phyloP scores from a whole-genome alignment of 2,797 vertebrate genomes.

The Zalophus californianus region DNA sequence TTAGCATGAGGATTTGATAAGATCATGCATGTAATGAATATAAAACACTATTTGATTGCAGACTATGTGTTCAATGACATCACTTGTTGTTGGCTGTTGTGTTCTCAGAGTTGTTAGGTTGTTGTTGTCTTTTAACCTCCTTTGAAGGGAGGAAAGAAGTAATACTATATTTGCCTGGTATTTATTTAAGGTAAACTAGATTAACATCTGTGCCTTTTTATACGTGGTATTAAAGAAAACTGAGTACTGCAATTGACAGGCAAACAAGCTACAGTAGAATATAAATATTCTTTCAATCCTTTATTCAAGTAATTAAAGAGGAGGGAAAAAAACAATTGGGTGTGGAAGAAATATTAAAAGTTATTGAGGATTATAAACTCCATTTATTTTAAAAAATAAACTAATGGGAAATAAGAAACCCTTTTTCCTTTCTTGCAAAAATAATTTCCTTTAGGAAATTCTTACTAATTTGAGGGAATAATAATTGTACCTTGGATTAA shows the following conservation, averaged over 20 bases:
- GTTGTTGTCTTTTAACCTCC: background rate
- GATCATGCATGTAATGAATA: background rate
- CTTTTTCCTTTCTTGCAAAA: background rate
- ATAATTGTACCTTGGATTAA: background rate
- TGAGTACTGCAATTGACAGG: background rate
- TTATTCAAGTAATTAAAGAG: background rate
- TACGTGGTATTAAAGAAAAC: background rate
- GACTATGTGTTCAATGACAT: background rate
- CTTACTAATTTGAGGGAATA: background rate
- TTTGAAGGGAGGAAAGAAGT: background rate
- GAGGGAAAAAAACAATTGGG: background rate
- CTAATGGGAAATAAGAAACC: background rate
- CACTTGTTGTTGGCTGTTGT: background rate
- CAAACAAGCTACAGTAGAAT: background rate
- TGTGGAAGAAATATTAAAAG: background rate
- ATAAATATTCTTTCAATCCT: background rate
- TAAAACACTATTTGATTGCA: background rate
- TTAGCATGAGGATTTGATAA: background rate
- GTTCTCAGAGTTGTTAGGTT: background rate
- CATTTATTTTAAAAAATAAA: background rate
- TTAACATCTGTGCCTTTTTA: conserved; percentile 6
- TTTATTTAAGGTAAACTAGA: conserved; percentile 5
- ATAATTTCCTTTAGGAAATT: background rate
- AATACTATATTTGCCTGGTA: background rate
- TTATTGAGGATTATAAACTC: background rate